Conservation (phyloP, 2,113 vertebrate genomes). For the Thamnaconus septentrionalis region DNA sequence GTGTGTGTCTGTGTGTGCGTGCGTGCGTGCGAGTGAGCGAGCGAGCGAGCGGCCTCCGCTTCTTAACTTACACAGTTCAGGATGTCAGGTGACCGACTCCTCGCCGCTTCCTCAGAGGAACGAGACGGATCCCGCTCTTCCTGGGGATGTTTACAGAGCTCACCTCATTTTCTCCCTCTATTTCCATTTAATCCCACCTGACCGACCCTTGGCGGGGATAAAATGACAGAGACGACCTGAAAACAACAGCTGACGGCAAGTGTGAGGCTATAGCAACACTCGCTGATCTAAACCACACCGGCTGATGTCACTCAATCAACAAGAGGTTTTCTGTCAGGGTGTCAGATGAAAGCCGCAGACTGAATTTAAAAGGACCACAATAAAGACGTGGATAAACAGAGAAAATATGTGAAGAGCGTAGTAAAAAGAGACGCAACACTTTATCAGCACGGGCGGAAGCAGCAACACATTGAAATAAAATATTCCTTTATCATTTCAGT, state of each 20-base stretch:
- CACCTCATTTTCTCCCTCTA: slow-evolving; percentile 25
- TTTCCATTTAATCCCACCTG: slow-evolving; percentile 23
- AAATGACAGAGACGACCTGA: slow-evolving; percentile 40
- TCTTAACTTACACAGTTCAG: slow-evolving; percentile 53
- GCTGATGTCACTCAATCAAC: slow-evolving; percentile 34
- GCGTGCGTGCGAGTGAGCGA: slow-evolving; percentile 15
- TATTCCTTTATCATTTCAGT: too few relatives aligned
- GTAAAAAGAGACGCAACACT: not conserved
- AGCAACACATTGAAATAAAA: too few relatives aligned
- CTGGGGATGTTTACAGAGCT: slow-evolving; percentile 41
- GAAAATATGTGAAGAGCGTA: not conserved
- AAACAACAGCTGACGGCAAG: slow-evolving; percentile 38
- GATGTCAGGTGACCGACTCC: slow-evolving; percentile 43
- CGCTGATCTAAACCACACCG: slow-evolving; percentile 12
- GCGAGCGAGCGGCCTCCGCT: slow-evolving; percentile 13
- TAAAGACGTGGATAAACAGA: not conserved
- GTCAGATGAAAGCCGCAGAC: slow-evolving; percentile 3
- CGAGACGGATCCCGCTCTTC: slow-evolving; percentile 36
- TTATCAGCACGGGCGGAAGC: not conserved
- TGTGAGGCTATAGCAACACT: slow-evolving; percentile 36
- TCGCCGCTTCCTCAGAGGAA: slow-evolving; percentile 50
- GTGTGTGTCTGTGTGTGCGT: not conserved
- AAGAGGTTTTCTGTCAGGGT: slow-evolving; percentile 2
- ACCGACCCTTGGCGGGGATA: slow-evolving; percentile 32
- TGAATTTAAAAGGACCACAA: not conserved